Base-by-base conservation (phyloP, 2,113 vertebrate species). In the Panurus biarmicus region DNA sequence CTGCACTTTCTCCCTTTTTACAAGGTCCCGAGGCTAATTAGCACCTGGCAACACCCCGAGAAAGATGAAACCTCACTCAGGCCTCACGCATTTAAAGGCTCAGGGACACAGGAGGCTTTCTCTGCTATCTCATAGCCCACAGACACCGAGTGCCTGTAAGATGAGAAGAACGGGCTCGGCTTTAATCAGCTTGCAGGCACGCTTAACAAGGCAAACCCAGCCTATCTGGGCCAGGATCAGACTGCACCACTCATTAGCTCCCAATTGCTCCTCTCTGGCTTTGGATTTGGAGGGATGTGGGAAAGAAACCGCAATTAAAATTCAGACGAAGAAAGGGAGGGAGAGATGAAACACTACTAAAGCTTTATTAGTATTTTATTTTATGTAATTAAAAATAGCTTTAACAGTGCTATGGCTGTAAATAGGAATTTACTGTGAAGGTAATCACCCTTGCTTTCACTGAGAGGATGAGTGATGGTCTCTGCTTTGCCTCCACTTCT, bases 81-180 rank as follows among this genome's bases (percentile, higher is more conserved):
- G 62, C 44, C 86, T 56, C 7, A 62, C 33, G 19, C 58, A 69
- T 75, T 40, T 64, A 51, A 36, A 94, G 69, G 47, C 71, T n/a
- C 62, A 77, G 76, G 48, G 89, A 40, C 85, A 70, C 26, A 9
- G 38, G 65, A 93, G 38, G 40, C 29, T 25, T 15, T 36, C 57
- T 76, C 61, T 47, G 77, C 33, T 91, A 5, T 60, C 62, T 87
- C 87, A 17, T 75, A 53, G 67, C 81, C 57, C 70, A 44, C 42
- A 56, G 79, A 58, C 71, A 83, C 14, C 12, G 45, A 35, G 67
- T 8, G 65, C 11, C 77, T 29, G 69, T 88, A 93, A 96, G 69
- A 73, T 33, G 94, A 96, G 95, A 95, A n/a, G 88, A 62, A 76
- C 11, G 21, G 25, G 50, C 89, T 91, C 20, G 13, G 88, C 72